Base-by-base conservation (phyloP, 2,888 invertebrate species). In the Andrena marginata region DNA sequence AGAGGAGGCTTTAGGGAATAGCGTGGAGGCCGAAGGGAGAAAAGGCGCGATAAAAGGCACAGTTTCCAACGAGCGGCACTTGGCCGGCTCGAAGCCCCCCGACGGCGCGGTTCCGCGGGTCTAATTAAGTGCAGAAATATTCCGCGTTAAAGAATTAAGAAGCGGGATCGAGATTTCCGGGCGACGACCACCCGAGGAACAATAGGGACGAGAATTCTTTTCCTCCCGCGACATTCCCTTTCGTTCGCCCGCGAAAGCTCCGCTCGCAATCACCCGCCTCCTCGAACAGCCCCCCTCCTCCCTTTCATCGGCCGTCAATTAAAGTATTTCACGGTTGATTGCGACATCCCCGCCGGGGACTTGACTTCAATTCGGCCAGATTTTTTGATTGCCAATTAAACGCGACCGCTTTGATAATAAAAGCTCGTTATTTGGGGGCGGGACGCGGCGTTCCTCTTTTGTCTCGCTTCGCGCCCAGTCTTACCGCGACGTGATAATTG, bases 61-160 rank as follows among this genome's bases (percentile, higher is more conserved):
- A 85, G 82, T 86, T 86, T 86, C 83, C 86, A 88, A 90, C 86
- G 86, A 86, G 89, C 84, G 80, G 84, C 88, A 89, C 88, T 90
- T 84, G 82, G 81, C 70, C 79, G 77, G 78, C 80, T 74, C 75
- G 76, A 83, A 77, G 80, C 80, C 71, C 67, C 35, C 77, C 70
- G 56, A 29, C 42, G 26, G 23, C 4, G 56, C 29, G 23, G 51
- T 65, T 67, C 35, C 80, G 65, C 73, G 71, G 74, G 76, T 77
- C 85, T 87, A 87, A 91, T 89, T 87, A 85, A 87, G 86, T 84
- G 80, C 73, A 73, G 84, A 85, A 86, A 89, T 82, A 84, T 89
- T 86, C 74, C 64, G 64, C 77, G 80, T 85, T 85, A 84, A 88
- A 82, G 74, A 86, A 74, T 86, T 81, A 84, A 83, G 77, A 51